These are phyloP conservation scores for Sisyra terminalis DNA, from an alignment of 2,888 invertebrate species.

Conservation along the genomic window DNA sequence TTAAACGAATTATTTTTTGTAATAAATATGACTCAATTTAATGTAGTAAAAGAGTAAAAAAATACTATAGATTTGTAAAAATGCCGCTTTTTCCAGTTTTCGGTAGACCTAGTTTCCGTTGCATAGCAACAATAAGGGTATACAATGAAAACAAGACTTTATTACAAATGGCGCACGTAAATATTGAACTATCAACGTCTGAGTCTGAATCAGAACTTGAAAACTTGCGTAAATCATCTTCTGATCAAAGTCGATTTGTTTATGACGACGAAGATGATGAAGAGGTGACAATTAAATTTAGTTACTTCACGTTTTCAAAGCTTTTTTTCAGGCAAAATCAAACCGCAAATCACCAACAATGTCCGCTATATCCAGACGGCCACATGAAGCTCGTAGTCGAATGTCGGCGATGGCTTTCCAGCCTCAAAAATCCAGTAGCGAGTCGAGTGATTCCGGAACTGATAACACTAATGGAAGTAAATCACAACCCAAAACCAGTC, in stretches of 20 bases:
- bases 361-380: conserved; percentile 1
- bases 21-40: too few relatives aligned
- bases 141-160: background rate
- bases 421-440: background rate
- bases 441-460: conserved; percentile 20
- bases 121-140: background rate
- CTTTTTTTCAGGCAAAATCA: too few relatives aligned
- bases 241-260: conserved; percentile 7
- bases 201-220: conserved; percentile 7
- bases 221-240: conserved; percentile 1
- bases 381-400: conserved; percentile 4
- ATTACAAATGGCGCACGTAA: conserved; percentile 3
- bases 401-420: background rate
- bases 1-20: too few relatives aligned
- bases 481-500: conserved; percentile 12
- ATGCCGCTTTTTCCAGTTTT: too few relatives aligned
- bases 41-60: too few relatives aligned
- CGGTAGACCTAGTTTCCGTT: background rate
- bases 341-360: background rate
- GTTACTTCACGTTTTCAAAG: too few relatives aligned
- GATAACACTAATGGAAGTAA: conserved; percentile 14
- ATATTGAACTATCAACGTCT: conserved; percentile 2
- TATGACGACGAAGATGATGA: conserved; percentile 1
- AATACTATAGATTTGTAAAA: too few relatives aligned
- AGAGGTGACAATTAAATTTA: background rate